phyloP scores from a whole-genome alignment of 2,888 invertebrate species.

The Apamea epomidion region DNA sequence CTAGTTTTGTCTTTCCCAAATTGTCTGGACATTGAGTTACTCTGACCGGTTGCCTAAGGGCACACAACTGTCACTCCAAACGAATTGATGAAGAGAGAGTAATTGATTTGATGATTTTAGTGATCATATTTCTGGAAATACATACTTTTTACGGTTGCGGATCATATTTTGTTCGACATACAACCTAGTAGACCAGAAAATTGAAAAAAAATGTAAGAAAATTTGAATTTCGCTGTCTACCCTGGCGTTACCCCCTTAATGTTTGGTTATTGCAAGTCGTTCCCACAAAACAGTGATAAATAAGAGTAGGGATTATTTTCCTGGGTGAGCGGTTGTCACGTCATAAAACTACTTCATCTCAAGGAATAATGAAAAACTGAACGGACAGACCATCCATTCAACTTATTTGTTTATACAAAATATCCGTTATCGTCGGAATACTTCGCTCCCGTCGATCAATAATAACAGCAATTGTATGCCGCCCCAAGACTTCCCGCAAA shows the following conservation, averaged over 20 bases:
- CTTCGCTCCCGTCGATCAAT: slow-evolving; percentile 60
- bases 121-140: too few relatives aligned
- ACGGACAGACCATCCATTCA: slow-evolving; percentile 38
- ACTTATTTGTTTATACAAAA: slow-evolving; percentile 69
- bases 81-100: not conserved
- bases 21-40: not conserved
- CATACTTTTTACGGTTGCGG: not conserved
- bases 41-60: not conserved
- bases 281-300: not conserved
- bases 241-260: too few relatives aligned
- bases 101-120: too few relatives aligned
- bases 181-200: not conserved
- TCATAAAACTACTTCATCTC: not conserved
- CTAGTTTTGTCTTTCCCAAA: not conserved
- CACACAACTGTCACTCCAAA: not conserved
- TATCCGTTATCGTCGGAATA: slow-evolving; percentile 65
- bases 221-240: not conserved
- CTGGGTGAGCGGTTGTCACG: too few relatives aligned
- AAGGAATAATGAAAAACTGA: slow-evolving; percentile 29
- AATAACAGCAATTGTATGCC: slow-evolving; percentile 76
- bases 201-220: not conserved
- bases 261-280: not conserved
- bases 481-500: slow-evolving; percentile 70
- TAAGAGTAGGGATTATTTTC: not conserved
- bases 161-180: not conserved